Evolutionary conservation across 92 coral and sea anemone species (phyloP).

Genomic region (Porites lobata): DNA sequence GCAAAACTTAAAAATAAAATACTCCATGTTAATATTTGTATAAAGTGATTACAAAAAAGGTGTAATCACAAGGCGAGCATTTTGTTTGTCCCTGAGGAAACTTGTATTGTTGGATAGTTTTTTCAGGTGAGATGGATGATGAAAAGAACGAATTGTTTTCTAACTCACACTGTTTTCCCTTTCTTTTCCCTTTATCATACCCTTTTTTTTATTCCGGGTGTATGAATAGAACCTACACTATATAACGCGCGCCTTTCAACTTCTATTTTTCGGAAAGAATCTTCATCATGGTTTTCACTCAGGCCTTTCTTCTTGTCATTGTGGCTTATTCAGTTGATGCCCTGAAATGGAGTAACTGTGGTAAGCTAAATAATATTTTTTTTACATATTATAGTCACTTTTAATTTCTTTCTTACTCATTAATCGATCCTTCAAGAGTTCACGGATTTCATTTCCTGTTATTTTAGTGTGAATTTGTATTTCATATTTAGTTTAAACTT

Average conservation of each 20-base stretch:
- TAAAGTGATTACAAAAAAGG: not conserved
- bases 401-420: too few species aligned
- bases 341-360: slow-evolving; percentile 65
- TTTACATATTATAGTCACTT: too few species aligned
- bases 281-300: slow-evolving; percentile 7
- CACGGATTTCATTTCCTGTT: too few species aligned
- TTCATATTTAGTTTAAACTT: too few species aligned
- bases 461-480: too few species aligned
- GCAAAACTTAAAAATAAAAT: too few species aligned
- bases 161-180: not conserved
- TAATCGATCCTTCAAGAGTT: too few species aligned
- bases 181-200: not conserved
- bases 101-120: not conserved
- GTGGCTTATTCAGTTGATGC: slow-evolving; percentile 63
- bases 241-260: too few species aligned
- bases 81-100: not conserved
- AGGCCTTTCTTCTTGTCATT: slow-evolving; percentile 23
- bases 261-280: not conserved
- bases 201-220: not conserved
- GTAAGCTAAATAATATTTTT: slow-evolving; percentile 24
- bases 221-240: not conserved
- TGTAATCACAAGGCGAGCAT: not conserved
- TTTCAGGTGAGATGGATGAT: not conserved
- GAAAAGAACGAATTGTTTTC: not conserved
- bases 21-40: too few species aligned